These are phyloP conservation scores for Brachyalestes nurse DNA, from an alignment of 2,797 vertebrate species.

Conservation along the genomic window DNA sequence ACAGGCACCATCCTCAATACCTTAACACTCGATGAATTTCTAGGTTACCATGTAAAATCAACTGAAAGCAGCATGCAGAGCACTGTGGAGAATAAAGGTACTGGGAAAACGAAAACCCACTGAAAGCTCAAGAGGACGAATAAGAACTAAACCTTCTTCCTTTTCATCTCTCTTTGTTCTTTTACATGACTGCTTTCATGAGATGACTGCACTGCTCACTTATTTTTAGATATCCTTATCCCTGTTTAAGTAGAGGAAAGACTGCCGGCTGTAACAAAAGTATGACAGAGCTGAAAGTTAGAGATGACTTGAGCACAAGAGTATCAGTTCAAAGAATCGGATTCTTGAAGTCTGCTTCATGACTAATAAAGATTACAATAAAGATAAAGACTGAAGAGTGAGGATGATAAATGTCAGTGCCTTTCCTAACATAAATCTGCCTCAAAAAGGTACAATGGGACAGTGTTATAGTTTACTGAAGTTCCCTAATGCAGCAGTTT, in stretches of 20 bases:
- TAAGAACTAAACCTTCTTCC: not conserved
- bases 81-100: conserved; percentile 12
- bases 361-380: not conserved
- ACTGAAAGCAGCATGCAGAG: conserved; percentile 10
- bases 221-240: conserved; percentile 2
- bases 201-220: conserved; percentile 9
- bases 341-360: not conserved
- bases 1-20: not conserved
- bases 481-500: too few species aligned
- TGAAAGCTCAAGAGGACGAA: conserved; percentile 3
- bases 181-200: conserved; percentile 6
- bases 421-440: too few species aligned
- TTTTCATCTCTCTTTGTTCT: conserved; percentile 24
- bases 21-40: not conserved
- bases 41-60: conserved; percentile 22
- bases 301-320: not conserved
- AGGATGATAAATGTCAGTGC: not conserved
- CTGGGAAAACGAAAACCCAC: not conserved
- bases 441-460: too few species aligned
- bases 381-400: not conserved
- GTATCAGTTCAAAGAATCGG: not conserved
- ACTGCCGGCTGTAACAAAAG: not conserved
- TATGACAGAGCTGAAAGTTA: not conserved
- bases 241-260: not conserved
- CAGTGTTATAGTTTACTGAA: too few species aligned